Evolutionary conservation across 2,113 vertebrate species (phyloP).

Genomic region (Capricornis sumatraensis): DNA sequence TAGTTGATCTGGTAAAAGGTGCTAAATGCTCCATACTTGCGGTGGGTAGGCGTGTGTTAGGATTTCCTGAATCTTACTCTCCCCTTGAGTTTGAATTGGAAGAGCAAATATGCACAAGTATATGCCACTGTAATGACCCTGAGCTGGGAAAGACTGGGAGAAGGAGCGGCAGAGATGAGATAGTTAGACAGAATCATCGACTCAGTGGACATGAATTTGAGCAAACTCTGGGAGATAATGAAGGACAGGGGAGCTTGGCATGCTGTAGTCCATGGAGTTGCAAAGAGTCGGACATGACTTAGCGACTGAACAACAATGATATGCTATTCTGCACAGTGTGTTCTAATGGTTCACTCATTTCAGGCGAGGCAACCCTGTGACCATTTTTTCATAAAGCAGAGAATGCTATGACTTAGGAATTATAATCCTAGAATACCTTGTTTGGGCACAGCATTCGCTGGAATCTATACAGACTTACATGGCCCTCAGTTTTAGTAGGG

Average conservation of each 20-base stretch:
- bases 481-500: not conserved
- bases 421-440: not conserved
- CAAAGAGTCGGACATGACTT: not conserved
- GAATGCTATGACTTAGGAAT: not conserved
- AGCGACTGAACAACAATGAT: not conserved
- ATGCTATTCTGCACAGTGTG: not conserved
- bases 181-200: not conserved
- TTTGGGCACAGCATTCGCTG: not conserved
- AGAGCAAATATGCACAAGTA: not conserved
- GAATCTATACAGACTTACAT: not conserved
- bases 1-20: not conserved
- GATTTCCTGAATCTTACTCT: not conserved
- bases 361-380: not conserved
- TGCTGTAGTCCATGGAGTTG: not conserved
- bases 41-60: not conserved
- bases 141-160: not conserved
- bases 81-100: not conserved
- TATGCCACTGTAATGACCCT: not conserved
- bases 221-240: not conserved
- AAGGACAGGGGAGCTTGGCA: not conserved
- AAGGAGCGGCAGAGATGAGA: not conserved
- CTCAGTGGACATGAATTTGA: not conserved
- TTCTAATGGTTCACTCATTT: not conserved
- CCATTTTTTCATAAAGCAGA: not conserved
- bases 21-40: not conserved